Evolutionary conservation across 2,797 vertebrate genomes (phyloP), one percentile per base, ranked within the genome.

Genomic region (Sebastes ruberrimus): DNA sequence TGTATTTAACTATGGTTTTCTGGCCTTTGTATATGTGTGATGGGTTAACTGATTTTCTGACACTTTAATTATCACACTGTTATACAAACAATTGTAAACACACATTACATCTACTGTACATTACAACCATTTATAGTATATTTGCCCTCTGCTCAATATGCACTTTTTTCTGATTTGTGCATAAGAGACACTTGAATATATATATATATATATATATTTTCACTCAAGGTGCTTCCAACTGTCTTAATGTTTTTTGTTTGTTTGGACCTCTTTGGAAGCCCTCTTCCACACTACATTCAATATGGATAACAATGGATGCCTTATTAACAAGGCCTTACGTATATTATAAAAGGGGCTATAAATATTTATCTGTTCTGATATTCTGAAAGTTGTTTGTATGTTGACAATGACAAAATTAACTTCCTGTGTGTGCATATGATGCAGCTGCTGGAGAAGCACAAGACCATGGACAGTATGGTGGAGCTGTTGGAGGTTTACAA

Each of bases 391-490:
- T 76, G 6, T 62, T 75, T 74, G 16, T 65, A 27, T 71, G 30
- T 56, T 38, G 2, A 56, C 14, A 23, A 9, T 63, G n/a, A 72
- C 18, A 20, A 27, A 63, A 72, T 7, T 22, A 42, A 69, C 53
- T 77, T 20, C 4, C 49, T 72, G 13, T 89, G 42, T 81, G 27
- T 83, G 3, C 65, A 4, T 85, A 27, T 71, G 16, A 59, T 88
- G 27, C 83, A 99, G 98, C 95, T 99, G 80, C 88, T 99, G 89
- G 98, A 99, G 92, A 97, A 96, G 81, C 98, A 99, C 94, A 97
- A 95, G 90, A 93, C 93, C 68, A 96, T 95, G 13, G 98, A 99
- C 86, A 97, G 97, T 78, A 99, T 99, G 98, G 97, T 99, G 81
- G 98, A 99, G 64, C 94, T 99, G 79, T 91, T 99, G 91, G 94